A percentile compares a stretch with the other conserved stretches of the same genome.
These are phyloP conservation scores for Agonum fuliginosum DNA, from an alignment of 2,888 invertebrate species.

Conservation along the genomic window DNA sequence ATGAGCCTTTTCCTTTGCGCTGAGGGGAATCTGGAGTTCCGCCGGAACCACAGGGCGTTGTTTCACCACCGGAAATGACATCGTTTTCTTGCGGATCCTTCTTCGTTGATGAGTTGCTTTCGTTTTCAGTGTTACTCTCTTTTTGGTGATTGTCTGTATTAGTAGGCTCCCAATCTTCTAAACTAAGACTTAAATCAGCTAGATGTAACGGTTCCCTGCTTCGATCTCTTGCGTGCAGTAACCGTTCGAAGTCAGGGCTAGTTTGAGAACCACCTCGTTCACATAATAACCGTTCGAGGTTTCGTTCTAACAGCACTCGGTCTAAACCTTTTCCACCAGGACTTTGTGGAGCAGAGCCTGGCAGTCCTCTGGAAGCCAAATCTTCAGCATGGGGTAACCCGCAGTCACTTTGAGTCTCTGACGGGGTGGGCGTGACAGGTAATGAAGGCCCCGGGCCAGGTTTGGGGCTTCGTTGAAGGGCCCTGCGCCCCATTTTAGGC, in stretches of 20 bases:
- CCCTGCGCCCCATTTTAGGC: conserved; percentile 75
- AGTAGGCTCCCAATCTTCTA: conserved; percentile 76
- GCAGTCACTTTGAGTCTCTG: conserved; percentile 66
- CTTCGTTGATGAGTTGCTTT: conserved; percentile 1
- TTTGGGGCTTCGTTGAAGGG: conserved; percentile 73
- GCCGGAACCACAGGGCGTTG: conserved; percentile 64
- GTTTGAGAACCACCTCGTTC: conserved; percentile 71
- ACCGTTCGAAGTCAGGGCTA: conserved; percentile 72
- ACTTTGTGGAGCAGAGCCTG: conserved; percentile 64
- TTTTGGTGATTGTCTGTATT: conserved; percentile 64
- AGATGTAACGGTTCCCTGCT: conserved; percentile 78
- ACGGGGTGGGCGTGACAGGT: conserved; percentile 70
- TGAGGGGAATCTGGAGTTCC: conserved; percentile 71
- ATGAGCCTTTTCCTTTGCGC: conserved; percentile 70
- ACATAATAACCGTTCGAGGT: conserved; percentile 78
- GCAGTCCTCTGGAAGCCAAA: conserved; percentile 63
- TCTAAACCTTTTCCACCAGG: conserved; percentile 77
- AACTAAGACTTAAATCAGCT: conserved; percentile 75
- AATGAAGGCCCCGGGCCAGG: conserved; percentile 71
- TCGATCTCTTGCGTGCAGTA: conserved; percentile 76
- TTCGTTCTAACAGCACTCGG: conserved; percentile 81
- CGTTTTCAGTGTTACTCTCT: conserved; percentile 65
- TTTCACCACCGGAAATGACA: conserved; percentile 62
- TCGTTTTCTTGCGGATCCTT: conserved; percentile 36
- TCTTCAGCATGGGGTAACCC: conserved; percentile 64